These are phyloP conservation scores for Belonocnema kinseyi DNA, from an alignment of 1,140 invertebrate species.

Conservation along the genomic window DNA sequence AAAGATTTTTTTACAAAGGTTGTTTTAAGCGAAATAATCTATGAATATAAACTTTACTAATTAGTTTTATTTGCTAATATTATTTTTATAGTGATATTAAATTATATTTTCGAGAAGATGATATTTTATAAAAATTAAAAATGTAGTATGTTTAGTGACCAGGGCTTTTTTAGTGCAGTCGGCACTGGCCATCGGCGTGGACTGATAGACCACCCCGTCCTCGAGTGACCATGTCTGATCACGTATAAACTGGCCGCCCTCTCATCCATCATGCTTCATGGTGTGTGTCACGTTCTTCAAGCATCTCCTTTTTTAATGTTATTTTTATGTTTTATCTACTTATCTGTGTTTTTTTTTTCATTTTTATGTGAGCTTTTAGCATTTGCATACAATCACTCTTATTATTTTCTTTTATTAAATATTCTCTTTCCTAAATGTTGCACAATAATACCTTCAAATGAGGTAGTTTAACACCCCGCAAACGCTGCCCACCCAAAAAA, in stretches of 20 bases:
- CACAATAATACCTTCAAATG: too few relatives aligned
- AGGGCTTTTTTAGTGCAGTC: neutral
- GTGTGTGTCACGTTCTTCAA: conserved; percentile 56
- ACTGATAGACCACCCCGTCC: conserved; percentile 73
- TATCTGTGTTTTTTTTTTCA: neutral
- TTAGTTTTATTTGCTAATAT: too few relatives aligned
- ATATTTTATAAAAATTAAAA: too few relatives aligned
- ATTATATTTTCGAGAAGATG: too few relatives aligned
- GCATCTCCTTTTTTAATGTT: conserved; percentile 40
- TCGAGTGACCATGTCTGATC: conserved; percentile 72
- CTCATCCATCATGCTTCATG: conserved; percentile 74
- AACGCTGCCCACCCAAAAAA: too few relatives aligned
- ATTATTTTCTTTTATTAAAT: neutral
- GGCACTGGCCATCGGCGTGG: conserved; percentile 37
- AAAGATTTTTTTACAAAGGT: too few relatives aligned
- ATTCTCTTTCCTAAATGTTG: neutral
- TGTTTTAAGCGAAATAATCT: too few relatives aligned
- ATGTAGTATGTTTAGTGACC: too few relatives aligned
- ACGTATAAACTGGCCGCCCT: conserved; percentile 73
- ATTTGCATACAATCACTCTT: neutral
- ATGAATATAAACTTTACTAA: too few relatives aligned
- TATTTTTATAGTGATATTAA: too few relatives aligned
- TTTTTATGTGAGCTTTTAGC: conserved; percentile 10
- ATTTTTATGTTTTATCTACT: conserved; percentile 45
- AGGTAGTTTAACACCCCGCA: too few relatives aligned